These are phyloP conservation scores for Pluvianellus socialis DNA, from an alignment of 2,113 vertebrate genomes.

Conservation along the genomic window DNA sequence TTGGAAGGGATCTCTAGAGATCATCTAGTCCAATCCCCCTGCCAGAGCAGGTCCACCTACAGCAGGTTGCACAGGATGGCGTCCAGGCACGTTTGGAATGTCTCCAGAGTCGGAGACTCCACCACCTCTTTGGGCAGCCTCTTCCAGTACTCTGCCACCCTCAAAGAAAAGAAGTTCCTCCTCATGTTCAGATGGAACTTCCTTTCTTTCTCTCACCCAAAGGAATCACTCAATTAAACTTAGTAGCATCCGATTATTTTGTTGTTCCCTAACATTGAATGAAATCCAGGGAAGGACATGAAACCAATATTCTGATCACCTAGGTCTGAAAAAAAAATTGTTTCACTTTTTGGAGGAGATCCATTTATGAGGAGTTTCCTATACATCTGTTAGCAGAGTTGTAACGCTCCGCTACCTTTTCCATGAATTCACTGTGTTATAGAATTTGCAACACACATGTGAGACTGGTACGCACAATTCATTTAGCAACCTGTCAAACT, in stretches of 20 bases:
- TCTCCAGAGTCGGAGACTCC: too few relatives aligned
- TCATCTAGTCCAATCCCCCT: too few relatives aligned
- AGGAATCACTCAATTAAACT: neutral
- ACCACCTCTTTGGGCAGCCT: too few relatives aligned
- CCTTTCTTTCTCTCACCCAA: neutral
- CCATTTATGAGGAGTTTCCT: neutral
- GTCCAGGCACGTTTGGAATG: too few relatives aligned
- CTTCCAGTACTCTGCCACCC: too few relatives aligned
- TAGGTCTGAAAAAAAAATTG: neutral
- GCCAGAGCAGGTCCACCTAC: too few relatives aligned
- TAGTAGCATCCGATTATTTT: neutral
- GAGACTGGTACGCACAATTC: neutral
- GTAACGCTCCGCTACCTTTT: neutral
- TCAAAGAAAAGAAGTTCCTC: too few relatives aligned
- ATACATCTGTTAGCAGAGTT: neutral
- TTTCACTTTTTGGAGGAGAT: neutral
- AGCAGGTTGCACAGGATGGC: too few relatives aligned
- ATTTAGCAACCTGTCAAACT: neutral
- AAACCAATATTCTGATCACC: neutral
- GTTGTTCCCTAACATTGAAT: neutral
- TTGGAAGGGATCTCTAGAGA: too few relatives aligned
- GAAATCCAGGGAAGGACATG: neutral
- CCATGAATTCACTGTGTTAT: neutral
- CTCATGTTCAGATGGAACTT: too few relatives aligned
- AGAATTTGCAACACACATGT: neutral